These are phyloP conservation scores for Corythoichthys haematopterus DNA, from an alignment of 2,113 vertebrate species.

Conservation along the genomic window DNA sequence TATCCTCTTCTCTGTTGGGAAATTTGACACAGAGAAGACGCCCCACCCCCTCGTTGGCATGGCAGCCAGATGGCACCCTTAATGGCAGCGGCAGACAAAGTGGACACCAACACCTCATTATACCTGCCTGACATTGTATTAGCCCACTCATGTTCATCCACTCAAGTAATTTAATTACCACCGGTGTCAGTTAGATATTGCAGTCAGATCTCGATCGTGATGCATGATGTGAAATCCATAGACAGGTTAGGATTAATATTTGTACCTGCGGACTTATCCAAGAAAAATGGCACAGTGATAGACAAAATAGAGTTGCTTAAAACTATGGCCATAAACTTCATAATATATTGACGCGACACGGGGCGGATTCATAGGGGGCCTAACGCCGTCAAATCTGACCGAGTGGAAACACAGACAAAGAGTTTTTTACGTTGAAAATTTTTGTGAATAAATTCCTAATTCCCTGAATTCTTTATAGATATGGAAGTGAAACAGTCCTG, in stretches of 20 bases:
- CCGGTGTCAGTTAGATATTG: neutral
- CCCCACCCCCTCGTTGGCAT: neutral
- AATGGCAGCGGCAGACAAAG: neutral
- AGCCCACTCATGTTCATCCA: neutral
- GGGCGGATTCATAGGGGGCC: too few species aligned
- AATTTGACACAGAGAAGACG: neutral
- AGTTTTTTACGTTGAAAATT: too few species aligned
- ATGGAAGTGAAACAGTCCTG: too few species aligned
- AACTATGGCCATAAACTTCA: too few species aligned
- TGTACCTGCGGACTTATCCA: neutral
- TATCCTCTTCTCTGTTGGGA: neutral
- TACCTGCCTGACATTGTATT: conserved; percentile 2
- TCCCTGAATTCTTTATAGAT: too few species aligned
- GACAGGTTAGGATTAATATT: neutral
- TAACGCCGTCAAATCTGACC: too few species aligned
- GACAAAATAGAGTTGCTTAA: too few species aligned
- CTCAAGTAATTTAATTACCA: neutral
- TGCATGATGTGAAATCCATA: neutral
- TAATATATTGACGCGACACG: too few species aligned
- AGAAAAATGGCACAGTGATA: too few species aligned
- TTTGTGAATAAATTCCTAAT: too few species aligned
- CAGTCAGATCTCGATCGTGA: neutral
- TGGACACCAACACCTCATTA: neutral
- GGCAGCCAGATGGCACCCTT: neutral
- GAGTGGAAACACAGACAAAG: too few species aligned